phyloP scores from a whole-genome alignment of 2,797 vertebrate species.

The Spatula versicolor region DNA sequence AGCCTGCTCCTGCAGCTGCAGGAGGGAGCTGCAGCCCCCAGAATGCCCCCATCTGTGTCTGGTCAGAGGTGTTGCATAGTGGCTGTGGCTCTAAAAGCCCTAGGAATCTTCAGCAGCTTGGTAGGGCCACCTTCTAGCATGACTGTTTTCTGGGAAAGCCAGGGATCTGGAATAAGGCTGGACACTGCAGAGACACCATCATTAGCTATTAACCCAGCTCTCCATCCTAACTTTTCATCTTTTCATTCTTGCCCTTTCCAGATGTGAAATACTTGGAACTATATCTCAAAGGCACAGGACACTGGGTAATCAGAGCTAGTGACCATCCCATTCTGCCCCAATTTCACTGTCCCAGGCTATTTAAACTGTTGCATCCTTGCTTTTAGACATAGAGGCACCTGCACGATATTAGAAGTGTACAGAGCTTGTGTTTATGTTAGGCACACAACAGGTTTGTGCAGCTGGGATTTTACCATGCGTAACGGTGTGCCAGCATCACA shows the following conservation, averaged over 20 bases:
- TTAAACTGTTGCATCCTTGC: neutral
- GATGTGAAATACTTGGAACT: neutral
- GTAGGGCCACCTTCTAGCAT: neutral
- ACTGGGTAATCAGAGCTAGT: neutral
- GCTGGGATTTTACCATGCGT: accelerated
- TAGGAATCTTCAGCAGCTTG: neutral
- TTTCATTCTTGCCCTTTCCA: neutral
- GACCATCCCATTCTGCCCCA: neutral
- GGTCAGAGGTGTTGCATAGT: neutral
- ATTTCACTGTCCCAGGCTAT: neutral
- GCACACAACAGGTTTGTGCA: neutral
- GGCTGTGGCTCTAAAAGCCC: too few relatives aligned
- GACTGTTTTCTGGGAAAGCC: neutral
- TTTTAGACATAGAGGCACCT: neutral
- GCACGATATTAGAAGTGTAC: neutral
- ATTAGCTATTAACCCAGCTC: neutral
- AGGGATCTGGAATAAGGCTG: neutral
- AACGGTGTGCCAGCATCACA: accelerated
- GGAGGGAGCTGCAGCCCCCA: neutral
- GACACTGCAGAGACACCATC: neutral
- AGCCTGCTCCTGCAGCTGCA: neutral
- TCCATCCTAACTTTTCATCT: neutral
- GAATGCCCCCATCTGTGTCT: accelerated
- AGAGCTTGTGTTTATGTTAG: neutral
- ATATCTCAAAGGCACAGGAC: neutral